These are phyloP conservation scores for Julus scandinavius DNA, from an alignment of 2,888 invertebrate genomes.

Conservation along the genomic window DNA sequence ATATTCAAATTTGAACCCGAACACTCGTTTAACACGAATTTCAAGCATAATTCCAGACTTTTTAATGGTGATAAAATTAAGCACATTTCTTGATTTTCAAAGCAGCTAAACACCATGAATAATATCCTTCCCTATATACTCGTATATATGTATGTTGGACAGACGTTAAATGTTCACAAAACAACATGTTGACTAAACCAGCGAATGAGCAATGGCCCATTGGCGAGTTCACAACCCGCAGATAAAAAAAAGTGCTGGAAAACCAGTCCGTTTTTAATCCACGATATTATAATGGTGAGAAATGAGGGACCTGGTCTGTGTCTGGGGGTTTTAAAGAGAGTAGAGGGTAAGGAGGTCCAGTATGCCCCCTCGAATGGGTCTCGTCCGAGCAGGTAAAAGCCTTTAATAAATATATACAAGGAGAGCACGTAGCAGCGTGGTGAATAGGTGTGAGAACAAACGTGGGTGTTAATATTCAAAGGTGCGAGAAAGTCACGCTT, in stretches of 20 bases:
- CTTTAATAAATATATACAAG: constrained; percentile 3
- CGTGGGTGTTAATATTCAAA: constrained; percentile 39
- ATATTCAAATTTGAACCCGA: no score
- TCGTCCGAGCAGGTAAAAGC: neutral
- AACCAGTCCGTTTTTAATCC: constrained; percentile 16
- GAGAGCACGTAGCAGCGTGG: neutral
- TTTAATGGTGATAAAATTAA: no score
- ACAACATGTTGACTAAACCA: neutral
- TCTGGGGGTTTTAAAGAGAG: no score
- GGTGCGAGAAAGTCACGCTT: constrained; percentile 39
- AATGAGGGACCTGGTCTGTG: neutral
- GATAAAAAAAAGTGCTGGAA: neutral
- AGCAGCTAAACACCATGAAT: no score
- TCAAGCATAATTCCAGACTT: no score
- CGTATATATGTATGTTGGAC: no score
- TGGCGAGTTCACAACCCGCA: neutral
- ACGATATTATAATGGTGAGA: neutral
- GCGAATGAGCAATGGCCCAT: neutral
- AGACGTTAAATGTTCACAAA: no score
- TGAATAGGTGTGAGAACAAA: constrained; percentile 39
- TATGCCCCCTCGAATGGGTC: neutral
- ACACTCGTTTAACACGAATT: no score
- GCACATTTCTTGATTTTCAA: no score
- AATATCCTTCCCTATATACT: no score
- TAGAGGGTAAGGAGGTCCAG: neutral